Percentiles rank a stretch among this genome's conserved stretches.
phyloP scores from a whole-genome alignment of 92 coral and sea anemone species.

The Montipora capitata region DNA sequence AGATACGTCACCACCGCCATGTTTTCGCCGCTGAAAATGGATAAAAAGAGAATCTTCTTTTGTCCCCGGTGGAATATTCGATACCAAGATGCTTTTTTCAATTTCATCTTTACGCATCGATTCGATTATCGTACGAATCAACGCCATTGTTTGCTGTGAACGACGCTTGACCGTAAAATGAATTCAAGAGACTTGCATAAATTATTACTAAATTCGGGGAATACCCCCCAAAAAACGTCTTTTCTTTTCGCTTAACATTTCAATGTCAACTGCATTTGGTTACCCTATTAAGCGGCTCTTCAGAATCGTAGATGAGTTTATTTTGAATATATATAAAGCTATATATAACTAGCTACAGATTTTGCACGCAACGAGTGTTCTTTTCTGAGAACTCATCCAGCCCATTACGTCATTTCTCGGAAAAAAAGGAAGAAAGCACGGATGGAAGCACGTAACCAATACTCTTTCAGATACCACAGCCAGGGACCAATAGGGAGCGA shows the following conservation, averaged over 20 bases:
- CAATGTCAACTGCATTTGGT: not conserved
- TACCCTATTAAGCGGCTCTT: not conserved
- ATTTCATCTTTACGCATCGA: conserved; percentile 10
- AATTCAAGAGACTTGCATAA: not conserved
- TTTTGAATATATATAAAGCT: not conserved
- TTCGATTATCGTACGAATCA: not conserved
- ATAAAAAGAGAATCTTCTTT: conserved; percentile 32
- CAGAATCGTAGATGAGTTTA: no score
- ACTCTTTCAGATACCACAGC: not conserved
- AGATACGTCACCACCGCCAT: conserved; percentile 76
- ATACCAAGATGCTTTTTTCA: conserved; percentile 54
- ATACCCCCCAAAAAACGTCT: not conserved
- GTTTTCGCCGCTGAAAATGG: conserved; percentile 69
- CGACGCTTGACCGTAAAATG: not conserved
- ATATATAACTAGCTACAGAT: not conserved
- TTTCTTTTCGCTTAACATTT: not conserved
- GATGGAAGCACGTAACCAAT: not conserved
- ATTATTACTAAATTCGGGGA: conserved; percentile 14
- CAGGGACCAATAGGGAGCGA: not conserved
- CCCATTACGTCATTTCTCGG: conserved; percentile 7
- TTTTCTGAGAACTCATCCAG: not conserved
- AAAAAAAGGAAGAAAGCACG: not conserved
- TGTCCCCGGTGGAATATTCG: conserved; percentile 36
- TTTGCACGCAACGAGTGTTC: not conserved
- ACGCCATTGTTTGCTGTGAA: conserved; percentile 8